phyloP scores from a whole-genome alignment of 92 coral and sea anemone genomes.

The Paramuricea clavata region DNA sequence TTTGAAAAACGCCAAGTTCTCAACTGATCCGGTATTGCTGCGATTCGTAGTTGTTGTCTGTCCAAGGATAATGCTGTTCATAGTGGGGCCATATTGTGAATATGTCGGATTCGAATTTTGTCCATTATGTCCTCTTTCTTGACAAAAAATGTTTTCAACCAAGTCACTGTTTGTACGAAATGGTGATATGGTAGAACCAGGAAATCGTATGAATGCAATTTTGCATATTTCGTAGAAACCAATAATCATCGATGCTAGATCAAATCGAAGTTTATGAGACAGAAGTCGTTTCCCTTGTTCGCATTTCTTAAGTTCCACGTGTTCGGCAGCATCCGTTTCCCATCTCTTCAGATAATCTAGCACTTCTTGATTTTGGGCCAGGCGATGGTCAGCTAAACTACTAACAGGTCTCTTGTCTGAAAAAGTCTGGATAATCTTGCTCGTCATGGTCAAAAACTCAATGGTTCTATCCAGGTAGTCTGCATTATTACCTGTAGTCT shows the following conservation, averaged over 20 bases:
- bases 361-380: not conserved
- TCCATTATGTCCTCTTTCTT: conserved; percentile 1
- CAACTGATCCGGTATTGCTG: conserved; percentile 12
- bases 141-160: conserved; percentile 28
- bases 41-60: not conserved
- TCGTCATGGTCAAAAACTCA: conserved; percentile 29
- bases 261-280: conserved; percentile 23
- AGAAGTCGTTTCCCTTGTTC: not conserved
- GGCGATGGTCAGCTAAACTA: conserved; percentile 26
- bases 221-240: conserved; percentile 20
- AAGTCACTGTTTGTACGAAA: conserved; percentile 19
- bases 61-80: not conserved
- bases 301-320: not conserved
- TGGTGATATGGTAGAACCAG: not conserved
- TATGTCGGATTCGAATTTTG: not conserved
- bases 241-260: not conserved
- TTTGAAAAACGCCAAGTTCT: not conserved
- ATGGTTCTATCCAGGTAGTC: conserved; percentile 27
- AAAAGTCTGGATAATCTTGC: conserved; percentile 29
- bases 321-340: not conserved
- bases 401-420: not conserved
- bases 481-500: not conserved
- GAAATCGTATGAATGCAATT: not conserved
- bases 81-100: not conserved
- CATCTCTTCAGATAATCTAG: not conserved